Evolutionary conservation across 2,888 invertebrate species (phyloP).

Genomic region (Ctenicera cuprea): DNA sequence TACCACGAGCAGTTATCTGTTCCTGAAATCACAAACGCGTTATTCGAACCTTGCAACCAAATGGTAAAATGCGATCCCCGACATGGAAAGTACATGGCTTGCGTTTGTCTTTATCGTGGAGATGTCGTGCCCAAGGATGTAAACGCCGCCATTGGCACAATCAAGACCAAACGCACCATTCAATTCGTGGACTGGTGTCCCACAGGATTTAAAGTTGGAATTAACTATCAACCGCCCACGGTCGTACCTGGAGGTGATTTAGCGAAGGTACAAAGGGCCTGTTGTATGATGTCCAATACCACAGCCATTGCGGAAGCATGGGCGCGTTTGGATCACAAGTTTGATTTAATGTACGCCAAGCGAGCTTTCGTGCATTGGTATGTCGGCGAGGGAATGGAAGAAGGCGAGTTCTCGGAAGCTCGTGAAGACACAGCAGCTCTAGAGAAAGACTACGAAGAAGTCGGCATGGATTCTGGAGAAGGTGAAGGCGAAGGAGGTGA

Average conservation of each 20-base stretch:
- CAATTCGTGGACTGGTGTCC: slow-evolving; percentile 65
- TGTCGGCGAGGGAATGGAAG: slow-evolving; percentile 87
- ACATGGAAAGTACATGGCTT: slow-evolving; percentile 75
- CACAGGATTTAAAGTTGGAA: slow-evolving; percentile 70
- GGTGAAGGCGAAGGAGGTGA: slow-evolving; percentile 67
- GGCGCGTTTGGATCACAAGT: slow-evolving; percentile 81
- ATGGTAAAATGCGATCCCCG: slow-evolving; percentile 76
- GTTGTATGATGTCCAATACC: slow-evolving; percentile 92
- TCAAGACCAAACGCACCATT: slow-evolving; percentile 76
- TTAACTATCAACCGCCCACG: slow-evolving; percentile 74
- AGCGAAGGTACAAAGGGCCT: slow-evolving; percentile 94
- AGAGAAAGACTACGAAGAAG: slow-evolving; percentile 83
- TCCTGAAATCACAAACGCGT: slow-evolving; percentile 77
- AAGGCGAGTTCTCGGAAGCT: slow-evolving; percentile 87
- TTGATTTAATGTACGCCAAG: slow-evolving; percentile 82
- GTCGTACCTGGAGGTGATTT: slow-evolving; percentile 76
- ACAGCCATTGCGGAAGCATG: slow-evolving; percentile 82
- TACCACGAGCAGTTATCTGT: slow-evolving; percentile 77
- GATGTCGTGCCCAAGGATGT: slow-evolving; percentile 73
- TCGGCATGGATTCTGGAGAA: slow-evolving; percentile 78
- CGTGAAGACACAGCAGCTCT: slow-evolving; percentile 83
- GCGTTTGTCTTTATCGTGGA: slow-evolving; percentile 74
- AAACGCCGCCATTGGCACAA: slow-evolving; percentile 75
- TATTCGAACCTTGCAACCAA: slow-evolving; percentile 79
- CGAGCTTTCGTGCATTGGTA: slow-evolving; percentile 85